A percentile compares a stretch with the other conserved stretches of the same genome.
phyloP scores from a whole-genome alignment of 2,797 vertebrate genomes.

The Gallinago solitaria region DNA sequence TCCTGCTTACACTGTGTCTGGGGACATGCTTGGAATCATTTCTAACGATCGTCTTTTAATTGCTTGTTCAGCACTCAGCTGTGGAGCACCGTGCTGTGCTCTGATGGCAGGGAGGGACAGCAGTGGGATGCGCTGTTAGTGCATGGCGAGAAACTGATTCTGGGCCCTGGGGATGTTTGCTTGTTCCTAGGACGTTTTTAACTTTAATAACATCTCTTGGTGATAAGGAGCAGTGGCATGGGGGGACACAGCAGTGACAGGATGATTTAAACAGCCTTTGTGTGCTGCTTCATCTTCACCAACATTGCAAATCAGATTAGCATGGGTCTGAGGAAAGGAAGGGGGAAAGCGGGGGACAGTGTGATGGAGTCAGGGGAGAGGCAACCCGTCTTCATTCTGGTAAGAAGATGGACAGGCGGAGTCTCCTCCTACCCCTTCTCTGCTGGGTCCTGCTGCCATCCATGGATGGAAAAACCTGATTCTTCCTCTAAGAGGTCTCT shows the following conservation, averaged over 20 bases:
- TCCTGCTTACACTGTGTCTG: neutral
- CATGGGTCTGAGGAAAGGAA: neutral
- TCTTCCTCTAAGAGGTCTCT: neutral
- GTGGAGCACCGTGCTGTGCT: neutral
- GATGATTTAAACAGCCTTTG: constrained; percentile 73
- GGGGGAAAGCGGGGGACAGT: neutral
- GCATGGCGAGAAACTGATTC: neutral
- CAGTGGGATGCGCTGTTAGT: neutral
- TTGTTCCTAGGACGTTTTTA: constrained; percentile 62
- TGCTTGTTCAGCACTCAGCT: constrained; percentile 27
- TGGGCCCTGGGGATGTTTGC: constrained; percentile 6
- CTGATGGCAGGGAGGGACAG: neutral
- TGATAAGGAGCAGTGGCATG: constrained; percentile 59
- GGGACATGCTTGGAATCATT: constrained; percentile 12
- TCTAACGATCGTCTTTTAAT: constrained; percentile 1
- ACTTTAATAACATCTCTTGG: constrained; percentile 66
- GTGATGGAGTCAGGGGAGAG: neutral
- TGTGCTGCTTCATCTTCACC: constrained; percentile 68
- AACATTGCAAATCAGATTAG: constrained; percentile 72
- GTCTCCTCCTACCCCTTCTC: neutral
- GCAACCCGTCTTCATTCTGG: neutral
- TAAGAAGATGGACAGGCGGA: neutral
- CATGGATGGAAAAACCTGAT: neutral
- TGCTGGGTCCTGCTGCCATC: neutral
- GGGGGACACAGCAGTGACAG: constrained; percentile 58